Base-by-base conservation (phyloP, 2,113 vertebrate species). In the Rhabdornis inornatus region DNA sequence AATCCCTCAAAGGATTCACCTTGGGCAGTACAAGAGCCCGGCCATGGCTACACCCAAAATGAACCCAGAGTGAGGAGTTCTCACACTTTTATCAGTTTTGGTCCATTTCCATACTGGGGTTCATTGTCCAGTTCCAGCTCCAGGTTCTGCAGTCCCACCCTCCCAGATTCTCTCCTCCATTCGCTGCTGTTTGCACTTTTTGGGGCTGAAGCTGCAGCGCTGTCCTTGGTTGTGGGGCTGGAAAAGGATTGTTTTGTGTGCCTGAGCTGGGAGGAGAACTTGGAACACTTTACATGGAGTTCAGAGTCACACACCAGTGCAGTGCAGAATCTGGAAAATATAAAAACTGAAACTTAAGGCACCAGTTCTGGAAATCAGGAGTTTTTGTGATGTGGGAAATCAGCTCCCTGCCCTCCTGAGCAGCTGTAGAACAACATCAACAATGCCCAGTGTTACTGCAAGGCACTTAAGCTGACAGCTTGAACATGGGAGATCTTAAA, bases 401-500 rank as follows among this genome's bases (percentile, higher is more conserved):
- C 30, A 42, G 22, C 55, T 45, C 5, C 40, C 52, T 72, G 22
- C 6, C 24, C 28, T 65, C 55, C 42, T 27, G 59, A 50, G 28
- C 49, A 31, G 37, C 35, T 74, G 59, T 13, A 39, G 50, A 75
- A 24, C 14, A 35, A 9, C 33, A 18, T 35, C 24, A 30, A 24
- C 49, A 50, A 22, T 20, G 25, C 24, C 13, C 20, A 20, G 30
- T 14, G n/a, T 10, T 61, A 22, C 17, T 28, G 53, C 37, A 22
- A 16, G 35, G 19, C 11, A 2, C 9, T 21, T 11, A 3, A 49
- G 10, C 20, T 65, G 24, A 4, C 31, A 87, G 53, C 4, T 0
- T 44, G 9, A 33, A 22, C 13, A 3, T 2, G 9, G 24, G n/a
- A 33, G 2, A 20, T 42, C 40, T 27, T 35, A 3, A 47, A n/a